Percentiles rank a stretch among this genome's conserved stretches.
These are phyloP conservation scores for Leucophora obtusa DNA, from an alignment of 2,888 invertebrate genomes.

Conservation along the genomic window DNA sequence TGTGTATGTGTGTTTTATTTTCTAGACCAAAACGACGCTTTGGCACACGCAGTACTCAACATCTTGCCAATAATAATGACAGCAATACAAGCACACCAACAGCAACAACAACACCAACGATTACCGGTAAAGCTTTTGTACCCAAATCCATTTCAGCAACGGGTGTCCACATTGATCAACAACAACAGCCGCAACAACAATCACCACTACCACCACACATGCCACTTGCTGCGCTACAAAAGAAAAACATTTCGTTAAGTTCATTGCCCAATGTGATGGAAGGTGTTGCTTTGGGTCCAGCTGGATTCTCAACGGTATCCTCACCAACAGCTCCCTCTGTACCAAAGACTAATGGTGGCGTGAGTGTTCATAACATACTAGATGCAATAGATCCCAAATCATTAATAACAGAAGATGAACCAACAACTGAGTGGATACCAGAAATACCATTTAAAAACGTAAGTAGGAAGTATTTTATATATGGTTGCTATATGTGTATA, in stretches of 20 bases:
- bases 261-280: slow-evolving; percentile 75
- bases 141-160: slow-evolving; percentile 71
- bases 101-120: slow-evolving; percentile 39
- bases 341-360: slow-evolving; percentile 67
- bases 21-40: slow-evolving; percentile 76
- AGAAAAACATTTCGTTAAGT: slow-evolving; percentile 73
- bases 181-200: slow-evolving; percentile 62
- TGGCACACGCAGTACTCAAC: slow-evolving; percentile 74
- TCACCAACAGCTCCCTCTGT: slow-evolving; percentile 71
- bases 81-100: slow-evolving; percentile 43
- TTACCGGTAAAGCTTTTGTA: slow-evolving; percentile 55
- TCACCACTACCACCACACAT: slow-evolving; percentile 47
- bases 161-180: slow-evolving; percentile 51
- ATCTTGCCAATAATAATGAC: slow-evolving; percentile 65
- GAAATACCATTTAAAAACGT: slow-evolving; percentile 96
- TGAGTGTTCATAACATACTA: slow-evolving; percentile 68
- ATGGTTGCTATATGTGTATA: too few relatives aligned
- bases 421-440: slow-evolving; percentile 91
- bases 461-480: slow-evolving; percentile 68
- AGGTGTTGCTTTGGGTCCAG: slow-evolving; percentile 71
- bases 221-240: slow-evolving; percentile 66
- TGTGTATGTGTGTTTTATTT: slow-evolving; percentile 3
- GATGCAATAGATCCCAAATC: slow-evolving; percentile 78
- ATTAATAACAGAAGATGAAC: slow-evolving; percentile 85
- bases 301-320: slow-evolving; percentile 68